Conservation (phyloP, 2,888 invertebrate species). For the Cephus pulcher region DNA sequence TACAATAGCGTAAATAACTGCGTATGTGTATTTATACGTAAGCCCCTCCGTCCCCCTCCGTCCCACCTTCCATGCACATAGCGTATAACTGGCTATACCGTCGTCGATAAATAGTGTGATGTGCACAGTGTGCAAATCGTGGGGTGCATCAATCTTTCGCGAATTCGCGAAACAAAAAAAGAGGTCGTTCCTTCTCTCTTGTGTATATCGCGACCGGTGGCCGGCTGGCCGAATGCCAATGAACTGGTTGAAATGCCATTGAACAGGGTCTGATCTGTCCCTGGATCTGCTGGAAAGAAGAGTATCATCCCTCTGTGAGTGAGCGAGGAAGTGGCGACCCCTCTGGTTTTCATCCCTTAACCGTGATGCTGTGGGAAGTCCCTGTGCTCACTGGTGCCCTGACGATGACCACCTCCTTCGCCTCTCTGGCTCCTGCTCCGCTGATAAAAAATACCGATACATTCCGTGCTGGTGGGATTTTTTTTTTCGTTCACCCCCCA, state of each 20-base stretch:
- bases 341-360: no score
- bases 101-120: no score
- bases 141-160: conserved; percentile 34
- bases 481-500: background rate
- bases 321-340: conserved; percentile 2
- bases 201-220: conserved; percentile 16
- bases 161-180: conserved; percentile 25
- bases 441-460: conserved; percentile 27
- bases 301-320: conserved; percentile 10
- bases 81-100: no score
- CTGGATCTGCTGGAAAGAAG: background rate
- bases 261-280: background rate
- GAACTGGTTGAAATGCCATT: conserved; percentile 29
- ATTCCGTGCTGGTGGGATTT: conserved; percentile 21
- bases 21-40: background rate
- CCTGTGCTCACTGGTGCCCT: no score
- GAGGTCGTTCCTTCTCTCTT: conserved; percentile 36
- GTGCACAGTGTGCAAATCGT: no score
- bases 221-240: conserved; percentile 39
- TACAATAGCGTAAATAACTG: conserved; percentile 29
- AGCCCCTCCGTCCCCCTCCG: no score
- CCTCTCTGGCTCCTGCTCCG: background rate
- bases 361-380: no score
- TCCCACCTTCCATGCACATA: no score
- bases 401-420: no score